Conservation (phyloP, 2,888 invertebrate genomes). For the Nomada hirtipes region DNA sequence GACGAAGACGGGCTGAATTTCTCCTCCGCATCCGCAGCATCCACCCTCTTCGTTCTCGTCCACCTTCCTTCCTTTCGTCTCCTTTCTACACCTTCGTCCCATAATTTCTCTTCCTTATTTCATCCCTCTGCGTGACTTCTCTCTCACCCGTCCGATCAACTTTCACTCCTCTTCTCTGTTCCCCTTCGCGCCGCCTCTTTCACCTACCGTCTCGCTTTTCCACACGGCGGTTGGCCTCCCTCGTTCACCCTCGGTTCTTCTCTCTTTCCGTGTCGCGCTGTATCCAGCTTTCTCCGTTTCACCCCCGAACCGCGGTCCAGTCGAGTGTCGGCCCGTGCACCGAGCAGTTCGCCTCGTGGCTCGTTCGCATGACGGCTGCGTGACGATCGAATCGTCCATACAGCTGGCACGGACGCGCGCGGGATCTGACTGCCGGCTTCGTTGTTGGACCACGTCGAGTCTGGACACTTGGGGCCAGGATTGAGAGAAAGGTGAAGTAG, state of each 20-base stretch:
- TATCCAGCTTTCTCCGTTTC: conserved; percentile 60
- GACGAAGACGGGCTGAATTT: conserved; percentile 66
- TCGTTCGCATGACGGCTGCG: conserved; percentile 47
- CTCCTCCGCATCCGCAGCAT: conserved; percentile 80
- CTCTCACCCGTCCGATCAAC: neutral
- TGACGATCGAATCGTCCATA: conserved; percentile 1
- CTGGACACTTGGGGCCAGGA: neutral
- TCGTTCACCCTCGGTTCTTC: conserved; percentile 27
- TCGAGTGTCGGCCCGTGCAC: conserved; percentile 75
- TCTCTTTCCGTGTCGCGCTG: conserved; percentile 46
- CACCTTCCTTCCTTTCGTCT: conserved; percentile 20
- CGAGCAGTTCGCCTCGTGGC: conserved; percentile 69
- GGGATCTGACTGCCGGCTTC: conserved; percentile 3
- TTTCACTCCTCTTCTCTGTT: neutral
- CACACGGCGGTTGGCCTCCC: conserved; percentile 22
- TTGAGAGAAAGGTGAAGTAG: too few relatives aligned
- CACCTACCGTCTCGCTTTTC: conserved; percentile 6
- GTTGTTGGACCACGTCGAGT: neutral
- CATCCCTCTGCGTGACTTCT: neutral
- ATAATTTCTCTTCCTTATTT: neutral
- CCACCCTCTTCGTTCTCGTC: conserved; percentile 65
- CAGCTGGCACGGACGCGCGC: neutral
- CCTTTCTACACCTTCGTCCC: neutral
- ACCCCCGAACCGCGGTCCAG: conserved; percentile 73
- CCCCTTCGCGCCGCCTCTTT: neutral